Conservation (phyloP, 1,140 invertebrate genomes). For the Trigoniulus corallinus region DNA sequence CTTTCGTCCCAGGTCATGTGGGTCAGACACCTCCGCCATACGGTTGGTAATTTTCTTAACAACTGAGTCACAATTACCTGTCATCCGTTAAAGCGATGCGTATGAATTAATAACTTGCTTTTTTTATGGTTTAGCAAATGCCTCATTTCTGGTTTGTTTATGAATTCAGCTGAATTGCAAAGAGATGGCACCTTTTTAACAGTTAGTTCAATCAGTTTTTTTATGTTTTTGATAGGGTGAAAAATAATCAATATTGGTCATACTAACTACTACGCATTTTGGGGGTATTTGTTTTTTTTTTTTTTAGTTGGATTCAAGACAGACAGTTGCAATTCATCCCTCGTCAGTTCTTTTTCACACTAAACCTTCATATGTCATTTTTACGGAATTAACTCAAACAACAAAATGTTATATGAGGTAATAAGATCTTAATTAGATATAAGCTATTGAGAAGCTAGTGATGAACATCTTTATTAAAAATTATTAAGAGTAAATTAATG, state of each 20-base stretch:
- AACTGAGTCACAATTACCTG: neutral
- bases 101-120: neutral
- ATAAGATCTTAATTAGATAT: no score
- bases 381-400: conserved; percentile 75
- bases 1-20: conserved; percentile 52
- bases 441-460: no score
- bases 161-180: conserved; percentile 75
- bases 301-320: conserved; percentile 40
- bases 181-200: conserved; percentile 51
- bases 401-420: conserved; percentile 61
- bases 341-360: conserved; percentile 55
- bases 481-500: no score
- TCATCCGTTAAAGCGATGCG: conserved; percentile 8
- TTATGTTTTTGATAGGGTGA: no score
- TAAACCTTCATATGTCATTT: conserved; percentile 62
- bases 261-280: no score
- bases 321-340: conserved; percentile 63
- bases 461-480: no score
- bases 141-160: conserved; percentile 62
- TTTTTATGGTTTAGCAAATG: conserved; percentile 32
- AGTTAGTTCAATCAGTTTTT: conserved; percentile 30
- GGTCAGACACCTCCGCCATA: conserved; percentile 47
- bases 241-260: no score
- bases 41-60: conserved; percentile 31
- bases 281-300: no score